Evolutionary conservation across 2,113 vertebrate species (phyloP).

Genomic region (Malaclemys terrapin): DNA sequence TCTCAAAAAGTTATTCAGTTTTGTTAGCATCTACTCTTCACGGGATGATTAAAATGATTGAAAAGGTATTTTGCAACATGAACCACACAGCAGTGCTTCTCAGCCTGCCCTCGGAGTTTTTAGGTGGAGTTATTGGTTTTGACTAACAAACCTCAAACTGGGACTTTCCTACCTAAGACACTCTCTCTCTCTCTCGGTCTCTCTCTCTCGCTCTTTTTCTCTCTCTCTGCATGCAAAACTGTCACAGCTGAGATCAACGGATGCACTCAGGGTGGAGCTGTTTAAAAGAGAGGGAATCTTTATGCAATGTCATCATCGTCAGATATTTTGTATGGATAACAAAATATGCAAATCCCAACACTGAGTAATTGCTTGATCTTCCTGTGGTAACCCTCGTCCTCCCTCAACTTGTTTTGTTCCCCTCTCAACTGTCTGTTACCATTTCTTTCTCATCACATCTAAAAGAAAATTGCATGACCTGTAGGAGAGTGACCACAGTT

Average conservation of each 20-base stretch:
- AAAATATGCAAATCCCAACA: not conserved
- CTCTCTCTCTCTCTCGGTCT: no score
- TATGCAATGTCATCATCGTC: not conserved
- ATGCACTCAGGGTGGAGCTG: not conserved
- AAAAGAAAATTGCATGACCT: slow-evolving; percentile 18
- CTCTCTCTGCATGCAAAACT: not conserved
- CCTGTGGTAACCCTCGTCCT: not conserved
- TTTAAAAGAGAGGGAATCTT: not conserved
- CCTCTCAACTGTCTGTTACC: not conserved
- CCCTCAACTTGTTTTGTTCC: not conserved
- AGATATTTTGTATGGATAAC: not conserved
- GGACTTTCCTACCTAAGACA: not conserved
- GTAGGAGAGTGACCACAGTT: not conserved
- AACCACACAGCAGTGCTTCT: not conserved
- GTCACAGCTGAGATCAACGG: not conserved
- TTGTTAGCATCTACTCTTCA: not conserved
- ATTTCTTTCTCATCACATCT: slow-evolving; percentile 1
- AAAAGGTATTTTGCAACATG: not conserved
- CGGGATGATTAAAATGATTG: not conserved
- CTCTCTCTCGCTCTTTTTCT: not conserved
- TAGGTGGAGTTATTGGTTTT: not conserved
- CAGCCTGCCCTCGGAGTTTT: not conserved
- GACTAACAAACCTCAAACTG: not conserved
- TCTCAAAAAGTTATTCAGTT: not conserved
- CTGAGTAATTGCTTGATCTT: slow-evolving; percentile 15